phyloP scores from a whole-genome alignment of 2,888 invertebrate genomes.

The Temnothorax rugatulus region DNA sequence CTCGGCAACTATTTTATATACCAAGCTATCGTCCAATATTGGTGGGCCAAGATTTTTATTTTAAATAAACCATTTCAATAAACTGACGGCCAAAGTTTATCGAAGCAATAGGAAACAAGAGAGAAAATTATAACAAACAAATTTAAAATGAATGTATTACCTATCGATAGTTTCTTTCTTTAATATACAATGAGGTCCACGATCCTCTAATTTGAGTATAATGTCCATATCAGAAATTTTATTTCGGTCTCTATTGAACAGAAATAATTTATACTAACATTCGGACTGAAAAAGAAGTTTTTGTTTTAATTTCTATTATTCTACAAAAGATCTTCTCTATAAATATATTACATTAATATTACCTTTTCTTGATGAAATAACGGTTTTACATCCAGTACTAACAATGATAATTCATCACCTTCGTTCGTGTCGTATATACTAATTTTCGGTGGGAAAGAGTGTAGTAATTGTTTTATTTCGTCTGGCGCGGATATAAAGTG shows the following conservation, averaged over 20 bases:
- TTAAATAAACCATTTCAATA: slow-evolving; percentile 53
- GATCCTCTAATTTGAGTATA: slow-evolving; percentile 80
- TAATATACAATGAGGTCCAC: slow-evolving; percentile 80
- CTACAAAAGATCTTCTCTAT: not conserved
- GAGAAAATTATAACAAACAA: not conserved
- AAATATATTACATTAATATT: slow-evolving; percentile 45
- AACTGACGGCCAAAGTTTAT: not conserved
- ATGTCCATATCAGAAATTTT: slow-evolving; percentile 79
- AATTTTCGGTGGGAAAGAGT: slow-evolving; percentile 82
- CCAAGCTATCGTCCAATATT: slow-evolving; percentile 83
- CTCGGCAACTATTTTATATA: slow-evolving; percentile 89
- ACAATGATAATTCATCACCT: slow-evolving; percentile 76
- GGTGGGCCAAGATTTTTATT: slow-evolving; percentile 82
- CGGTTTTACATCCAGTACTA: slow-evolving; percentile 77
- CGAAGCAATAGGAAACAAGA: not conserved
- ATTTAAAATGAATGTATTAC: not conserved
- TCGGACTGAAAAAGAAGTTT: slow-evolving; percentile 66
- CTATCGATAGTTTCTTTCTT: slow-evolving; percentile 73
- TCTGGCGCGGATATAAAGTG: slow-evolving; percentile 82
- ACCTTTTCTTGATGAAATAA: slow-evolving; percentile 80
- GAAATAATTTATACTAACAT: slow-evolving; percentile 77
- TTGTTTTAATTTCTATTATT: slow-evolving; percentile 26
- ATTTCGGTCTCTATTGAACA: slow-evolving; percentile 76
- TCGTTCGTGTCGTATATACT: slow-evolving; percentile 79
- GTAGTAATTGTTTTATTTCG: slow-evolving; percentile 81